Percentiles rank a stretch among this genome's conserved stretches.
Evolutionary conservation across 2,888 invertebrate species (phyloP).

Genomic region (Villa cingulata): DNA sequence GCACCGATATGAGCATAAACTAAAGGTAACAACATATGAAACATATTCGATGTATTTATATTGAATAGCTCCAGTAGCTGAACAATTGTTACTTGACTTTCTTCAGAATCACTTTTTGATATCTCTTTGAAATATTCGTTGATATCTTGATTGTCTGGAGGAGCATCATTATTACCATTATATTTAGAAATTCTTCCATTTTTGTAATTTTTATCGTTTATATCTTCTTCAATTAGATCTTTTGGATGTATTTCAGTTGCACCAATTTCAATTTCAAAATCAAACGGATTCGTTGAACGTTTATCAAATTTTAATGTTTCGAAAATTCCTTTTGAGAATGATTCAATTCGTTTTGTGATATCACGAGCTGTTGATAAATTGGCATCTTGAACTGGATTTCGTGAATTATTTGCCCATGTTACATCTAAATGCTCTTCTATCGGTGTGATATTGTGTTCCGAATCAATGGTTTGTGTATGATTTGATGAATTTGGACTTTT

Average conservation of each 20-base stretch:
- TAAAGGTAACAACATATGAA: constrained; percentile 70
- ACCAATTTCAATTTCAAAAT: constrained; percentile 35
- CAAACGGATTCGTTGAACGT: constrained; percentile 35
- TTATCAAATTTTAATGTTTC: constrained; percentile 36
- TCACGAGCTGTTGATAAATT: constrained; percentile 32
- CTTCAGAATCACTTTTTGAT: constrained; percentile 30
- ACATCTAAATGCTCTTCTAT: constrained; percentile 37
- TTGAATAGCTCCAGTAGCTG: constrained; percentile 35
- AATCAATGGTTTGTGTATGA: constrained; percentile 36
- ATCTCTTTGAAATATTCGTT: constrained; percentile 19
- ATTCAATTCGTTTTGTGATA: constrained; percentile 35
- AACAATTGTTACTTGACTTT: constrained; percentile 25
- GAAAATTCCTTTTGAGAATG: constrained; percentile 36
- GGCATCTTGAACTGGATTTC: constrained; percentile 29
- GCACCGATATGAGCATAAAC: constrained; percentile 76
- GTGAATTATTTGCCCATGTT: constrained; percentile 34
- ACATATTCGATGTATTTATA: constrained; percentile 35
- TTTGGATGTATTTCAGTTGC: constrained; percentile 34
- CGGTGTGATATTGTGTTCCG: constrained; percentile 37
- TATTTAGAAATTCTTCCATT: constrained; percentile 23
- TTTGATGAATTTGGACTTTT: constrained; percentile 37
- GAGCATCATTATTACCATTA: constrained; percentile 31
- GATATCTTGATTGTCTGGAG: constrained; percentile 20
- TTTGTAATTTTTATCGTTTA: constrained; percentile 28
- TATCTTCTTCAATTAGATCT: constrained; percentile 30